A percentile compares a stretch with the other conserved stretches of the same genome.
Evolutionary conservation across 2,113 vertebrate genomes (phyloP).

Genomic region (Plestiodon gilberti): DNA sequence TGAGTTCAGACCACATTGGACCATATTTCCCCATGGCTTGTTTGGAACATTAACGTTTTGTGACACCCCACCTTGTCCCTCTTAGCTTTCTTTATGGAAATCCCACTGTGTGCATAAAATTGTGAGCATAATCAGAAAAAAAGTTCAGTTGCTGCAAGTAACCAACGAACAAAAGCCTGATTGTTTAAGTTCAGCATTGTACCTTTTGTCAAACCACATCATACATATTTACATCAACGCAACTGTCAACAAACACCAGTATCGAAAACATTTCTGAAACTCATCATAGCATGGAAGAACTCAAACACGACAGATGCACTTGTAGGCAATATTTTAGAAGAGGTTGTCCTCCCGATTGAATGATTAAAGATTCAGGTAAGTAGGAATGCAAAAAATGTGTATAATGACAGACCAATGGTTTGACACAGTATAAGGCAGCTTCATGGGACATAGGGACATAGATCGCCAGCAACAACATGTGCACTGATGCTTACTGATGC

Average conservation of each 20-base stretch:
- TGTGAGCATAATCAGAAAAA: constrained; percentile 64
- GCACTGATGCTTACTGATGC: not conserved
- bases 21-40: not conserved
- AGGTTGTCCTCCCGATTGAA: not conserved
- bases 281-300: constrained; percentile 28
- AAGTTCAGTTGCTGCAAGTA: constrained; percentile 48
- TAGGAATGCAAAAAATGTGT: not conserved
- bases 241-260: constrained; percentile 47
- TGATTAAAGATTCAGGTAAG: not conserved
- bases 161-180: constrained; percentile 10
- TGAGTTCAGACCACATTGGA: not conserved
- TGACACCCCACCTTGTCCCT: constrained; percentile 49
- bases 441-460: not conserved
- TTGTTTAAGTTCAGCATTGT: constrained; percentile 57
- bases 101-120: constrained; percentile 53
- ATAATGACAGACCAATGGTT: not conserved
- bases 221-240: constrained; percentile 52
- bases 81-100: constrained; percentile 68
- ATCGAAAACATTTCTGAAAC: constrained; percentile 54
- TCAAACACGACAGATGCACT: not conserved
- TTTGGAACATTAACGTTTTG: constrained; percentile 39
- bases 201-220: constrained; percentile 62
- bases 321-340: not conserved
- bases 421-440: too few species aligned
- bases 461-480: not conserved